Evolutionary conservation across 2,888 invertebrate species (phyloP).

Genomic region (Lagria hirta): DNA sequence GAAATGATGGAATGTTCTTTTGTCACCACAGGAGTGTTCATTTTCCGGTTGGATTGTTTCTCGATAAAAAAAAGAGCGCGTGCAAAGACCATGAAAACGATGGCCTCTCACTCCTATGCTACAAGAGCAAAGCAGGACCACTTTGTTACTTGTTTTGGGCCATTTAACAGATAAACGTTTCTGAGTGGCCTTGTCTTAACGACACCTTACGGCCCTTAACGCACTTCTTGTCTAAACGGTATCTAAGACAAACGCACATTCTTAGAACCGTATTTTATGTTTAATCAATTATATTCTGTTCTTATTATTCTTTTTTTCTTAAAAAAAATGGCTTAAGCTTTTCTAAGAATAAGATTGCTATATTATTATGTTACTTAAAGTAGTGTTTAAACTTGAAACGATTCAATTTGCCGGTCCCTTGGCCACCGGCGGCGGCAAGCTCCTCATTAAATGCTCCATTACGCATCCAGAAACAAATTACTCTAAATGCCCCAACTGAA

Average conservation of each 20-base stretch:
- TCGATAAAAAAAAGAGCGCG: constrained; percentile 54
- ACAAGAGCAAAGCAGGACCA: constrained; percentile 41
- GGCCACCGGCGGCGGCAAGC: constrained; percentile 53
- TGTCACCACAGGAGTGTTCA: constrained; percentile 57
- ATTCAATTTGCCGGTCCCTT: constrained; percentile 56
- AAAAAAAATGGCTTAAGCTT: background rate
- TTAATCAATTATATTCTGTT: background rate
- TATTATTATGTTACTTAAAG: constrained; percentile 11
- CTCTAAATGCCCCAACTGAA: constrained; percentile 50
- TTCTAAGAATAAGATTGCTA: constrained; percentile 7
- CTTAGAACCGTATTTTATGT: background rate
- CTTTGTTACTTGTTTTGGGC: constrained; percentile 54
- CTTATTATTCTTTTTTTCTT: background rate
- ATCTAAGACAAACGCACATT: constrained; percentile 26
- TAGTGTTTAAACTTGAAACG: constrained; percentile 48
- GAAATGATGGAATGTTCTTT: constrained; percentile 57
- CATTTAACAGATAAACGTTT: constrained; percentile 56
- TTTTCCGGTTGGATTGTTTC: constrained; percentile 56
- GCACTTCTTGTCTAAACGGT: constrained; percentile 29
- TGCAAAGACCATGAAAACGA: constrained; percentile 54
- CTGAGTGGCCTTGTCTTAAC: constrained; percentile 52
- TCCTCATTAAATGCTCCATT: constrained; percentile 57
- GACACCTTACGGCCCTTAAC: constrained; percentile 50
- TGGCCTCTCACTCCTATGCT: constrained; percentile 34
- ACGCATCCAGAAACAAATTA: constrained; percentile 55